Base-by-base conservation (phyloP, 2,113 vertebrate species). In the Callorhinus ursinus region DNA sequence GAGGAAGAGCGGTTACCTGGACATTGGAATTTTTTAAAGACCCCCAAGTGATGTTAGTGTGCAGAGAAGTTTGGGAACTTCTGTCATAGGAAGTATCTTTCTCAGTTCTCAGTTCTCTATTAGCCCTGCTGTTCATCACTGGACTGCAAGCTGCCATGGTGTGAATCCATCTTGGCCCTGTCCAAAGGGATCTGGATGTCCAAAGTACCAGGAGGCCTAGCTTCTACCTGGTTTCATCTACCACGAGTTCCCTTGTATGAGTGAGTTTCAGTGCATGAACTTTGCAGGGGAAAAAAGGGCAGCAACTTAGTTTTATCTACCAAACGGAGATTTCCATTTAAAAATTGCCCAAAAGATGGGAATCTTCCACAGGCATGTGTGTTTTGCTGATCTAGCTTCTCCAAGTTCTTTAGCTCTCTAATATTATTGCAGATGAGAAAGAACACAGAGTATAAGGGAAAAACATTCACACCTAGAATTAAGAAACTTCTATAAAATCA, bases 401-500 rank as follows among this genome's bases (percentile, higher is more conserved):
- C 85, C 51, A 76, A 76, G 39, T 86, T 42, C 18, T 31, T 96
- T 67, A 94, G 57, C 51, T 93, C 4, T 81, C 36, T 81, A 77
- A 46, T 65, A 14, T 81, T 71, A 84, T 2, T 61, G 61, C 83
- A 55, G 28, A 87, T 88, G 28, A 97, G 42, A 74, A 82, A 57
- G 36, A 79, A 53, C 31, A 61, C 26, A 59, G 42, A 89, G n/a
- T 26, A 31, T 33, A 91, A 57, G 24, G 90, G 12, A 31, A 93
- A 95, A 92, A 69, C 7, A 83, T 71, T 89, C 59, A 93, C 36
- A 85, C 33, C 21, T 36, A 83, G 71, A 57, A 85, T 85, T 87
- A 87, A 97, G 57, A 96, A 81, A 65, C 31, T 76, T 93, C 63
- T 92, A 79, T 59, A 96, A 94, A 93, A 93, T 85, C 93, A 93